These are phyloP conservation scores for Phengaris arion DNA, from an alignment of 2,888 invertebrate genomes.

Conservation along the genomic window DNA sequence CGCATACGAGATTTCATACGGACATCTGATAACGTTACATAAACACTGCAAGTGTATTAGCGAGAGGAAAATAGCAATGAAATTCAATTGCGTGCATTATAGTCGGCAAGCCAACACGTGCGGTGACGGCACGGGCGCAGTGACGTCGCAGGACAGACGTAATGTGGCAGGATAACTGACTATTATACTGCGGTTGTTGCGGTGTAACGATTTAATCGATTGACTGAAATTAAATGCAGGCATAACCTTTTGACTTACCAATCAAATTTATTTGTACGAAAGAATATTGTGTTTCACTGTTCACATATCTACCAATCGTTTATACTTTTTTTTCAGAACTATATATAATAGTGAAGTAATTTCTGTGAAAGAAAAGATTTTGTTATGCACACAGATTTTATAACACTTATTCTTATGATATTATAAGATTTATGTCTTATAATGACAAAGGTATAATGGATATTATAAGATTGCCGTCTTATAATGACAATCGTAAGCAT, in stretches of 20 bases:
- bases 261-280: too few relatives aligned
- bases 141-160: constrained; percentile 12
- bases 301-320: too few relatives aligned
- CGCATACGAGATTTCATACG: constrained; percentile 4
- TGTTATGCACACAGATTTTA: too few relatives aligned
- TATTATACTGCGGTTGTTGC: too few relatives aligned
- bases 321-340: too few relatives aligned
- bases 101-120: constrained; percentile 40
- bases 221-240: too few relatives aligned
- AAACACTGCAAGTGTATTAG: constrained; percentile 51
- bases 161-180: not conserved
- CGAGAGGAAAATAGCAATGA: constrained; percentile 75
- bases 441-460: not conserved
- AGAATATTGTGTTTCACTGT: too few relatives aligned
- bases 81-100: constrained; percentile 69
- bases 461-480: not conserved
- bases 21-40: constrained; percentile 5
- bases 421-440: not conserved
- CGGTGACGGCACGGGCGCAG: constrained; percentile 50
- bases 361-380: too few relatives aligned
- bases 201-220: too few relatives aligned
- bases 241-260: too few relatives aligned
- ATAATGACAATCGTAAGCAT: not conserved
- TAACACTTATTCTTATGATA: too few relatives aligned
- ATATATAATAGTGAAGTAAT: too few relatives aligned